Evolutionary conservation across 1,140 invertebrate genomes (phyloP).

Genomic region (Akabosia matsudoensis): DNA sequence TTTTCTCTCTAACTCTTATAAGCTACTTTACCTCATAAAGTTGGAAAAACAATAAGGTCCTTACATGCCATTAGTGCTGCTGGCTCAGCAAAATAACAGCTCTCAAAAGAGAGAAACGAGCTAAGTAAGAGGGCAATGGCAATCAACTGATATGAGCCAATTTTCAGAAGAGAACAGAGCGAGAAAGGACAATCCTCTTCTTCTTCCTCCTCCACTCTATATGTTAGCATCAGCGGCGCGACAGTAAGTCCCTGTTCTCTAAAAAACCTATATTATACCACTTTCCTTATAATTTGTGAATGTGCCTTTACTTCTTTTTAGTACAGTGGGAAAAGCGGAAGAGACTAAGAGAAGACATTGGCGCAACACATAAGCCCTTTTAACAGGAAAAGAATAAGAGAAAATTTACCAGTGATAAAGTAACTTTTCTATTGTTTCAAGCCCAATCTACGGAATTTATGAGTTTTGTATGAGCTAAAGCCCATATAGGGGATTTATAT

Average conservation of each 20-base stretch:
- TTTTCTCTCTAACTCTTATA: not conserved
- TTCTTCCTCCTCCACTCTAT: not conserved
- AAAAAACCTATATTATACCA: too few species aligned
- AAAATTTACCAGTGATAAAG: constrained; percentile 9
- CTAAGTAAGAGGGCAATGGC: constrained; percentile 8
- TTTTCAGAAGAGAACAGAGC: not conserved
- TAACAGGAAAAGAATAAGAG: not conserved
- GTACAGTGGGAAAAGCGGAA: not conserved
- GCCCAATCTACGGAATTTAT: constrained; percentile 14
- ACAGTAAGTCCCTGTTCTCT: too few species aligned
- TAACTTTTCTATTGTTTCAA: constrained; percentile 12
- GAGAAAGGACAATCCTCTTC: constrained; percentile 1
- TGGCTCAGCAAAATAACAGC: constrained; percentile 24
- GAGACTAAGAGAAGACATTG: too few species aligned
- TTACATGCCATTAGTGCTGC: constrained; percentile 23
- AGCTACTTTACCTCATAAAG: constrained; percentile 13
- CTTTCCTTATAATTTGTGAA: not conserved
- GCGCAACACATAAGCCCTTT: constrained; percentile 1
- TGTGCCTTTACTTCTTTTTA: not conserved
- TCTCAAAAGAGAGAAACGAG: constrained; percentile 21
- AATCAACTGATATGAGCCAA: constrained; percentile 25
- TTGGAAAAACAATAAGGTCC: constrained; percentile 25
- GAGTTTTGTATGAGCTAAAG: not conserved
- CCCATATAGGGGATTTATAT: not conserved
- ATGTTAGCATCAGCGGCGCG: too few species aligned